Evolutionary conservation across 1,140 invertebrate species (phyloP).

Genomic region (Aricia agestis): DNA sequence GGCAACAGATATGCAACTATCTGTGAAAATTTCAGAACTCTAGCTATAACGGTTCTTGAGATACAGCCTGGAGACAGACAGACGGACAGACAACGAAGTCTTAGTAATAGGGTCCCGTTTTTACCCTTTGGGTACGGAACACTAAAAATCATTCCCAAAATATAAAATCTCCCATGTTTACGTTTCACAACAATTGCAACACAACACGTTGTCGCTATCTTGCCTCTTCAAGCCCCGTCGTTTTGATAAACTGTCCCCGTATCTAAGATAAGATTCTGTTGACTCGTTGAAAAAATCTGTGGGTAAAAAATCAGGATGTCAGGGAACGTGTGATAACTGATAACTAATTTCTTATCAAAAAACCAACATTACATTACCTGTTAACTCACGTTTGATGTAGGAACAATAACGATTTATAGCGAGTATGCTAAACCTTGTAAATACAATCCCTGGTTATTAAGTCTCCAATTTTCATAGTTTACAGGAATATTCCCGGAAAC

Average conservation of each 20-base stretch:
- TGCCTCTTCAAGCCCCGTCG: constrained; percentile 33
- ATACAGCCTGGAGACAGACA: too few species aligned
- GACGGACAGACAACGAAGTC: too few species aligned
- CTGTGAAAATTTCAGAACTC: too few species aligned
- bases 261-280: constrained; percentile 58
- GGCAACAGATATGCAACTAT: too few species aligned
- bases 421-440: not conserved
- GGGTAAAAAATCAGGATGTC: constrained; percentile 64
- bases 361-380: constrained; percentile 38
- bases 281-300: constrained; percentile 53
- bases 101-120: too few species aligned
- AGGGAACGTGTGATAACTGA: constrained; percentile 31
- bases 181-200: constrained; percentile 33
- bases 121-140: too few species aligned
- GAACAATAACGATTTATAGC: constrained; percentile 26
- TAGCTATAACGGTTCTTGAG: too few species aligned
- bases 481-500: too few species aligned
- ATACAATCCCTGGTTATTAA: too few species aligned
- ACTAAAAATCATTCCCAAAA: too few species aligned
- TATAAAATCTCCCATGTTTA: constrained; percentile 14
- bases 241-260: constrained; percentile 49
- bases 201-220: constrained; percentile 27
- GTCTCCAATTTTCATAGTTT: too few species aligned
- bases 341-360: constrained; percentile 49
- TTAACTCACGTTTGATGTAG: constrained; percentile 5